Percentiles rank a stretch among this genome's conserved stretches.
Conservation (phyloP, 2,888 invertebrate genomes). For the Dione juno region DNA sequence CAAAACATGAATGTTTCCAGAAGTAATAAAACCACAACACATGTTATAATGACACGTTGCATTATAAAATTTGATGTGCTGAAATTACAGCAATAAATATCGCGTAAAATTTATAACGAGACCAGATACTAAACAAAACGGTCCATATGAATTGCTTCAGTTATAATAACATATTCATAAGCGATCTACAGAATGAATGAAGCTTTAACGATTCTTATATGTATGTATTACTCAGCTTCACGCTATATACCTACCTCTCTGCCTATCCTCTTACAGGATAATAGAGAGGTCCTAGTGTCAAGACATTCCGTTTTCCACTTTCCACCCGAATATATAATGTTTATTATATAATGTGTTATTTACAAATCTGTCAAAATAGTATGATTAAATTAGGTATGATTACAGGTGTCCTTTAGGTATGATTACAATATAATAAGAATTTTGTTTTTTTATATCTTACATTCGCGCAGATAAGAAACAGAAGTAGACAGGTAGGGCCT, state of each 20-base stretch:
- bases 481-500: neutral
- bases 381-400: too few species aligned
- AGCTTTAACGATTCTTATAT: neutral
- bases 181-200: neutral
- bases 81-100: constrained; percentile 42
- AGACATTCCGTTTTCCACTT: too few species aligned
- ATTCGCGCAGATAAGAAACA: neutral
- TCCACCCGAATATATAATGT: too few species aligned
- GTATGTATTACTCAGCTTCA: neutral
- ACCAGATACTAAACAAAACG: constrained; percentile 35
- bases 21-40: constrained; percentile 36
- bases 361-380: too few species aligned
- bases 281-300: too few species aligned
- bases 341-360: too few species aligned
- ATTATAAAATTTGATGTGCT: constrained; percentile 38
- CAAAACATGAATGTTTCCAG: constrained; percentile 3
- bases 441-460: neutral
- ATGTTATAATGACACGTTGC: constrained; percentile 38
- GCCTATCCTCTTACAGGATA: too few species aligned
- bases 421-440: neutral
- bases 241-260: too few species aligned
- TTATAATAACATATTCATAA: constrained; percentile 30
- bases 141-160: constrained; percentile 36
- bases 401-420: neutral
- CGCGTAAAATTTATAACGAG: constrained; percentile 44